Evolutionary conservation across 2,113 vertebrate species (phyloP).

Genomic region (Neomonachus schauinslandi): DNA sequence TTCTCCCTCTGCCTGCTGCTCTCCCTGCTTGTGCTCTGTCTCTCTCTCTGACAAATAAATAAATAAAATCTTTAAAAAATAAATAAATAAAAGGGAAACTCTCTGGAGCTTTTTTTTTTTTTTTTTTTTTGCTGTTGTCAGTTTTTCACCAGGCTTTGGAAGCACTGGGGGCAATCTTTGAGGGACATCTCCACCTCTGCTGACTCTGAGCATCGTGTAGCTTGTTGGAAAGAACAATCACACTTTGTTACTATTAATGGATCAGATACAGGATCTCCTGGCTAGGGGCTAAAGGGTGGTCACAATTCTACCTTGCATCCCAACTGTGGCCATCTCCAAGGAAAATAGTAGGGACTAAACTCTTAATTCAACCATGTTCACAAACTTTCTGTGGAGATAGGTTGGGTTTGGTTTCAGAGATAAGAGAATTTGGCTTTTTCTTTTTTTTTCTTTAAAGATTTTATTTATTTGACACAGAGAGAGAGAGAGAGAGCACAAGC

Average conservation of each 20-base stretch:
- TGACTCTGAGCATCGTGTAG: neutral
- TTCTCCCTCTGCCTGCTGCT: too few relatives aligned
- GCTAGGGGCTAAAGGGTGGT: neutral
- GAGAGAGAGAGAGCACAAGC: too few relatives aligned
- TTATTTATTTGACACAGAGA: too few relatives aligned
- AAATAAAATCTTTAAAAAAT: too few relatives aligned
- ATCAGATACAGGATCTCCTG: neutral
- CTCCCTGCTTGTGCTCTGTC: too few relatives aligned
- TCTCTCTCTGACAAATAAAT: too few relatives aligned
- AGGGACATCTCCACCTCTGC: neutral
- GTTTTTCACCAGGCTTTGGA: neutral
- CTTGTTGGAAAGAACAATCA: neutral
- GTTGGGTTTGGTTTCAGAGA: neutral
- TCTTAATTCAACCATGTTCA: neutral
- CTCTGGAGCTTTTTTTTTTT: constrained; percentile 35
- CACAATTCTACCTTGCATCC: neutral
- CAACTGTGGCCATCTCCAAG: neutral
- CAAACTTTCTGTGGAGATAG: neutral
- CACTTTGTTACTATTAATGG: neutral
- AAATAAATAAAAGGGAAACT: constrained; percentile 54
- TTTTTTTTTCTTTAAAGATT: too few relatives aligned
- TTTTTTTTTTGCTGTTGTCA: constrained; percentile 31
- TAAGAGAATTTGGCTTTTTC: neutral
- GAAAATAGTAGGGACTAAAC: neutral
- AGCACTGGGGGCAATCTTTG: neutral